Evolutionary conservation across 2,113 vertebrate genomes (phyloP).

Genomic region (Globicephala melas): DNA sequence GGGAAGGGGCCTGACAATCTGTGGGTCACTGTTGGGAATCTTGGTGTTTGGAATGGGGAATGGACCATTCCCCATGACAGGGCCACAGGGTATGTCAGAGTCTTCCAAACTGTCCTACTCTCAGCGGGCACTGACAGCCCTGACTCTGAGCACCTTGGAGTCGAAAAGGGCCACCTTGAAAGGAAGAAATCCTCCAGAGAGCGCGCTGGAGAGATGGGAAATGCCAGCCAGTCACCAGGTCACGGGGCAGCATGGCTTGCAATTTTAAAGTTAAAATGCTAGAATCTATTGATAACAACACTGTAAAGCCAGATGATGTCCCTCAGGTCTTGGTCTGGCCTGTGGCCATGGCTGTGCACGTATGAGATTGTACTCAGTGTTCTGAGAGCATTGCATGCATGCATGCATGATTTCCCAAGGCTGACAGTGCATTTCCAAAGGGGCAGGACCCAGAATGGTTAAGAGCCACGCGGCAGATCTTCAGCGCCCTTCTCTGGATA

Average conservation of each 20-base stretch:
- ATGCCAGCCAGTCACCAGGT: not conserved
- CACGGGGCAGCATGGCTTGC: not conserved
- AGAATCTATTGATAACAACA: not conserved
- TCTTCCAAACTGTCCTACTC: not conserved
- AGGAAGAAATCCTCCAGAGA: not conserved
- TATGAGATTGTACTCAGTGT: not conserved
- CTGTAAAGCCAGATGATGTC: not conserved
- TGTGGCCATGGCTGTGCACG: fast-evolving
- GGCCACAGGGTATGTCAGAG: not conserved
- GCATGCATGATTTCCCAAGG: not conserved
- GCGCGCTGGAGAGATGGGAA: fast-evolving
- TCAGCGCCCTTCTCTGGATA: not conserved
- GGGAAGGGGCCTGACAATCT: not conserved
- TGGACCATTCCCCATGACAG: not conserved
- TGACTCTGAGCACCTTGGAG: too few species aligned
- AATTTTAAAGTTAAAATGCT: not conserved
- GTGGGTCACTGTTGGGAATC: not conserved
- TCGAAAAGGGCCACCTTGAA: not conserved
- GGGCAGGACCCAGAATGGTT: not conserved
- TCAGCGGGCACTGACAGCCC: not conserved
- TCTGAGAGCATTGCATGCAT: fast-evolving
- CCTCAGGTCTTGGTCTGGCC: not conserved
- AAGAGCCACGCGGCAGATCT: fast-evolving
- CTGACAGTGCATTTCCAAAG: not conserved
- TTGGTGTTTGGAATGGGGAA: not conserved